Evolutionary conservation across 2,797 vertebrate species (phyloP).

Genomic region (Loris lydekkerianus): DNA sequence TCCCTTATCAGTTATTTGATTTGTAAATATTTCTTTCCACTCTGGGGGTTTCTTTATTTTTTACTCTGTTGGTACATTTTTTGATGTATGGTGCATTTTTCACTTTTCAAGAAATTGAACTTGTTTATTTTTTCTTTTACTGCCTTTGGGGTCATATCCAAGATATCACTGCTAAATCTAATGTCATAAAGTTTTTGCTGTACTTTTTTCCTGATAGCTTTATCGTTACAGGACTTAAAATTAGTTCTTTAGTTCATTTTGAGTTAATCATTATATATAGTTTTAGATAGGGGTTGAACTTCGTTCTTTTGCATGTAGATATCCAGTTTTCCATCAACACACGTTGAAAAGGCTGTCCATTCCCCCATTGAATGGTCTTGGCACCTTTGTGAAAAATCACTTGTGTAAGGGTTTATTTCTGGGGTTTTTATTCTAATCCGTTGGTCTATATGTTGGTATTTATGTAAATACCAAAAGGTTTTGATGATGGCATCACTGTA

Average conservation of each 20-base stretch:
- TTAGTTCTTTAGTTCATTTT: neutral
- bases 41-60: neutral
- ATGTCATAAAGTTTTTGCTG: neutral
- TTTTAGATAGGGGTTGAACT: neutral
- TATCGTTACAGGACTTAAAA: neutral
- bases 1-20: neutral
- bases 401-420: neutral
- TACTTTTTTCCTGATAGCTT: neutral
- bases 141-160: neutral
- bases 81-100: neutral
- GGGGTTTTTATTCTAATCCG: neutral
- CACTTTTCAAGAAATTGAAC: neutral
- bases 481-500: neutral
- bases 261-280: neutral
- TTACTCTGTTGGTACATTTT: neutral
- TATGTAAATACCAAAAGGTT: neutral
- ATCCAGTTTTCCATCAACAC: neutral
- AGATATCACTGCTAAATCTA: neutral
- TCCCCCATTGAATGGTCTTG: neutral
- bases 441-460: neutral
- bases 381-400: neutral
- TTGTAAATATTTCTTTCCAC: neutral
- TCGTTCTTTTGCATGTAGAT: neutral
- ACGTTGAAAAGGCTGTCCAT: neutral
- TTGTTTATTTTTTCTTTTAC: neutral